phyloP scores from a whole-genome alignment of 2,113 vertebrate species.

The Cephalopholis sonnerati region DNA sequence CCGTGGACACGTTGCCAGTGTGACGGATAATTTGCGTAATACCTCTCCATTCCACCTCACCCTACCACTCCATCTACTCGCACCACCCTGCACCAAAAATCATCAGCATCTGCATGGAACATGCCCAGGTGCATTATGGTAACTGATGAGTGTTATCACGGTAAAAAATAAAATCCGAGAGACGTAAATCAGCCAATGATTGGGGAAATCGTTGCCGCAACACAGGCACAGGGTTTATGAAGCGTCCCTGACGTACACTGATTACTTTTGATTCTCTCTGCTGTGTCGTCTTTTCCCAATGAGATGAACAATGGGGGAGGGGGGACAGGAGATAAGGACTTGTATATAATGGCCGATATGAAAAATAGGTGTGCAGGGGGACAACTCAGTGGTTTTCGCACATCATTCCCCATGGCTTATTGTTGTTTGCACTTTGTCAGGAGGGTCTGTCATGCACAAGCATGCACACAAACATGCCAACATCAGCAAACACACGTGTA shows the following conservation, averaged over 20 bases:
- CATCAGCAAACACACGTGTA: constrained; percentile 3
- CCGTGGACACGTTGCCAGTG: constrained; percentile 38
- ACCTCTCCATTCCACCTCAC: constrained; percentile 52
- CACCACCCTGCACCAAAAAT: constrained; percentile 44
- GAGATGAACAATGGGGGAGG: constrained; percentile 47
- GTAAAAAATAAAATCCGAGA: constrained; percentile 74
- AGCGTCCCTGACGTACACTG: constrained; percentile 72
- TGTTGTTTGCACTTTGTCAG: constrained; percentile 56
- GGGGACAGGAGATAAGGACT: constrained; percentile 17
- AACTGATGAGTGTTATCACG: constrained; percentile 79
- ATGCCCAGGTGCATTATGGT: constrained; percentile 79
- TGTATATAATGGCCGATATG: constrained; percentile 57
- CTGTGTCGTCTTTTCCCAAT: constrained; percentile 67
- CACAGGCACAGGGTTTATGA: constrained; percentile 73
- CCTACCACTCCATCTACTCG: constrained; percentile 46
- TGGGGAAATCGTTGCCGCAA: constrained; percentile 71
- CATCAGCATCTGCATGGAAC: constrained; percentile 61
- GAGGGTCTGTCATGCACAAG: constrained; percentile 32
- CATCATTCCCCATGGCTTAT: constrained; percentile 56
- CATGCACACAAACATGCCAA: constrained; percentile 27
- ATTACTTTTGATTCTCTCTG: constrained; percentile 76
- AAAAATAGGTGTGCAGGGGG: constrained; percentile 54
- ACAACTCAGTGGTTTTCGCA: constrained; percentile 51
- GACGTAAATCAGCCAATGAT: constrained; percentile 77
- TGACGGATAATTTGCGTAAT: constrained; percentile 71